A percentile compares a stretch with the other conserved stretches of the same genome.
Conservation (phyloP, 2,113 vertebrate genomes). For the Hydrolagus affinis region DNA sequence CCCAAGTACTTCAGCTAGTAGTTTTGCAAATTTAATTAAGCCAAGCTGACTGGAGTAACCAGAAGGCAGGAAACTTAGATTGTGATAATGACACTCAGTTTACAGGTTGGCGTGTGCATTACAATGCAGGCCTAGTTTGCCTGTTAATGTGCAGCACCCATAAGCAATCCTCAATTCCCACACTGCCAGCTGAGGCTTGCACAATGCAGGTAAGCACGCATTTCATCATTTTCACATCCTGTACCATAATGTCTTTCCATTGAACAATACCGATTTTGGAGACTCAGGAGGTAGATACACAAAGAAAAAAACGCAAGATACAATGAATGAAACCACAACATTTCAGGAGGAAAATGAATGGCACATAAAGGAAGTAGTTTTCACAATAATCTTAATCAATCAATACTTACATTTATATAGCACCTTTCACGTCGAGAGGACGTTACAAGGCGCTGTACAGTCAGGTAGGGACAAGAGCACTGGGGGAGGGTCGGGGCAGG, state of each 20-base stretch:
- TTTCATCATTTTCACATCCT: background rate
- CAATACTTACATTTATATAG: too few relatives aligned
- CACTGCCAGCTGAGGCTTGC: background rate
- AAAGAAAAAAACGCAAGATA: too few relatives aligned
- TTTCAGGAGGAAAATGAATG: background rate
- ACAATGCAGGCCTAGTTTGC: background rate
- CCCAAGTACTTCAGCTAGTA: background rate
- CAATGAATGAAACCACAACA: background rate
- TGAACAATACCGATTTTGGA: background rate
- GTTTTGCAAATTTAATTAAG: background rate
- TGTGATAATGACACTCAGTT: background rate
- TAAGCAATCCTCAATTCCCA: background rate
- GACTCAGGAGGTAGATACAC: too few relatives aligned
- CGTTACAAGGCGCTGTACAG: too few relatives aligned
- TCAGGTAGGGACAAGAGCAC: too few relatives aligned
- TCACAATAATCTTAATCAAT: background rate
- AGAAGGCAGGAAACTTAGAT: background rate
- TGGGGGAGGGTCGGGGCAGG: too few relatives aligned
- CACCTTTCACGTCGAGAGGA: too few relatives aligned
- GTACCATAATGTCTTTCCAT: background rate
- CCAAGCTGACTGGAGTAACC: background rate
- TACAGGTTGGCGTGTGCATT: background rate
- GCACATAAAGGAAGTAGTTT: background rate
- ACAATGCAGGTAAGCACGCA: background rate
- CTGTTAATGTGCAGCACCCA: background rate